phyloP scores from a whole-genome alignment of 2,797 vertebrate species.

The Poliocrania exsul region DNA sequence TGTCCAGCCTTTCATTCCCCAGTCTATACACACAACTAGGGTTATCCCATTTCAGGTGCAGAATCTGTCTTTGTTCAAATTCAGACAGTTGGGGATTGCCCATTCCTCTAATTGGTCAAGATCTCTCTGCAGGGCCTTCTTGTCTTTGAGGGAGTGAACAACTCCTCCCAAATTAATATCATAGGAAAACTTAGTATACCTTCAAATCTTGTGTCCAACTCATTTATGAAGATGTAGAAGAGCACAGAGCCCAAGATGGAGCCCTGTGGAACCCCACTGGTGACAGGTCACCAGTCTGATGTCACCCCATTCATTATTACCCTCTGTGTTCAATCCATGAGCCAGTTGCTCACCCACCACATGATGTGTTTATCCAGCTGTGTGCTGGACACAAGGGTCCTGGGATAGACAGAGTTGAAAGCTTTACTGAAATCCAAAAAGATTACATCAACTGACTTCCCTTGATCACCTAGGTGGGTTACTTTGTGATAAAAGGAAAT shows the following conservation, averaged over 20 bases:
- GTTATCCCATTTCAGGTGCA: neutral
- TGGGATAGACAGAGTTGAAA: neutral
- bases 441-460: neutral
- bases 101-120: neutral
- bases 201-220: neutral
- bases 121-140: neutral
- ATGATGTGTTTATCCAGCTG: neutral
- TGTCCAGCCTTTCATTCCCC: neutral
- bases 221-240: neutral
- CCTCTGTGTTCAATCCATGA: accelerated
- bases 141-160: neutral
- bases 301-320: neutral
- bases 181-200: neutral
- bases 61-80: neutral
- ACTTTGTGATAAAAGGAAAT: neutral
- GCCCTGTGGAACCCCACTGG: neutral
- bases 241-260: neutral
- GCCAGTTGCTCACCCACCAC: neutral
- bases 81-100: neutral
- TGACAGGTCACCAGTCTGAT: neutral
- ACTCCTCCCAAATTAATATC: neutral
- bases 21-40: neutral
- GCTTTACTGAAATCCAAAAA: neutral
- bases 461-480: neutral
- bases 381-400: neutral